phyloP scores from a whole-genome alignment of 2,888 invertebrate genomes.

The Eustalomyia histrio region DNA sequence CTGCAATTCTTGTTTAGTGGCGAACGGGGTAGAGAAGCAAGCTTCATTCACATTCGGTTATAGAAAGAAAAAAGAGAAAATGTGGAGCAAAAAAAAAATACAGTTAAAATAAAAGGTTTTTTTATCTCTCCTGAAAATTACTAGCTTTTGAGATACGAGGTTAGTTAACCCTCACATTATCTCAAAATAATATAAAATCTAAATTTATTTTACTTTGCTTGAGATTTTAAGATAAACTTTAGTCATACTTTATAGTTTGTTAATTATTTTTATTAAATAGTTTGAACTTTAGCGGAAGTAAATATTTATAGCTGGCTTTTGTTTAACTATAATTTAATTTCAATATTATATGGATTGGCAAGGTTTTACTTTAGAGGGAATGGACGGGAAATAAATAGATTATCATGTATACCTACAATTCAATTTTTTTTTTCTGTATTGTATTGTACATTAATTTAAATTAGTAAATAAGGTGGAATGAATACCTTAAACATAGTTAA shows the following conservation, averaged over 20 bases:
- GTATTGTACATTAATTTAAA: background rate
- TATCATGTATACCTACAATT: background rate
- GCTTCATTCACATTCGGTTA: too few relatives aligned
- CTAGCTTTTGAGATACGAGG: too few relatives aligned
- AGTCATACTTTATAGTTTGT: background rate
- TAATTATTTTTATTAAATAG: background rate
- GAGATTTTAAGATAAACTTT: too few relatives aligned
- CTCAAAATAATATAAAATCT: too few relatives aligned
- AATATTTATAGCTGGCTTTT: background rate
- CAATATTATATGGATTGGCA: constrained; percentile 29
- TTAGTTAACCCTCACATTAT: too few relatives aligned
- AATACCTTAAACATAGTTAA: constrained; percentile 18
- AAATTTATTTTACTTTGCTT: too few relatives aligned
- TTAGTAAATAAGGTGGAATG: background rate
- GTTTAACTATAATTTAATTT: background rate
- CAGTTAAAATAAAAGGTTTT: too few relatives aligned
- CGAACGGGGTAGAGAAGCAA: too few relatives aligned
- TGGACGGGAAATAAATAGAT: constrained; percentile 2
- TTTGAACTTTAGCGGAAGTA: background rate
- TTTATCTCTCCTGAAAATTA: too few relatives aligned
- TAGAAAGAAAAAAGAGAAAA: too few relatives aligned
- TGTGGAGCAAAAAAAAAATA: too few relatives aligned
- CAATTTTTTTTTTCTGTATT: background rate
- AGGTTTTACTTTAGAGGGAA: constrained; percentile 33
- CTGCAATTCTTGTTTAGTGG: too few relatives aligned